These are phyloP conservation scores for Caretta caretta DNA, from an alignment of 2,113 vertebrate species.

Conservation along the genomic window DNA sequence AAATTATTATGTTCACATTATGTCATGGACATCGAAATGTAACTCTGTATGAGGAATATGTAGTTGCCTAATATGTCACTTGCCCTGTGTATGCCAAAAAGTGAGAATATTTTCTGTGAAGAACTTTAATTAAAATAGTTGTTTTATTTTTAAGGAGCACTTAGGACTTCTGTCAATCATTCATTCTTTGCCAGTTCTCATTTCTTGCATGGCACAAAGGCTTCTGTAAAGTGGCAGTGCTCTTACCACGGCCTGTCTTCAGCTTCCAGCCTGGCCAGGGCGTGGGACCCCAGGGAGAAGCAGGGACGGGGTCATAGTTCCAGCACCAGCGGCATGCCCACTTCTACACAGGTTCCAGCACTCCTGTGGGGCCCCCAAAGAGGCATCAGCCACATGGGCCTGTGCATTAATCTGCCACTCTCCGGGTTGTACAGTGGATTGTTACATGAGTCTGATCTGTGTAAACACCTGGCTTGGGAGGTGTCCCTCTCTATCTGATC, in stretches of 20 bases:
- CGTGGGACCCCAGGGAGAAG: too few species aligned
- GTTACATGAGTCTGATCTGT: too few species aligned
- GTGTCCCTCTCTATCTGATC: too few species aligned
- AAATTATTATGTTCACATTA: not conserved
- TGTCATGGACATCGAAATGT: not conserved
- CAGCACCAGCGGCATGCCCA: too few species aligned
- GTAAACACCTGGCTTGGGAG: too few species aligned
- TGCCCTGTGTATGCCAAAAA: not conserved
- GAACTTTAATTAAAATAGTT: not conserved
- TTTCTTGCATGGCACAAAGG: not conserved
- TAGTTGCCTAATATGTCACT: not conserved
- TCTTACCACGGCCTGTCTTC: not conserved
- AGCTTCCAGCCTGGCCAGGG: too few species aligned
- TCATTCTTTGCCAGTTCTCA: not conserved
- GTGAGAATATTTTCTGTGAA: not conserved
- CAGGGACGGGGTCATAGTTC: too few species aligned
- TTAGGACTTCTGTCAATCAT: not conserved
- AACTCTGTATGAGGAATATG: not conserved
- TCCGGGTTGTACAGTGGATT: too few species aligned
- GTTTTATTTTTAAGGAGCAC: not conserved
- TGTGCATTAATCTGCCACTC: too few species aligned
- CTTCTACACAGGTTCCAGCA: too few species aligned
- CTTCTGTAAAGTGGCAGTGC: conserved; percentile 28
- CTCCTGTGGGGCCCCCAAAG: too few species aligned
- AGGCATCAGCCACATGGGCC: too few species aligned